Percentiles rank a stretch among this genome's conserved stretches.
phyloP scores from a whole-genome alignment of 2,113 vertebrate genomes.

The Callipepla squamata region DNA sequence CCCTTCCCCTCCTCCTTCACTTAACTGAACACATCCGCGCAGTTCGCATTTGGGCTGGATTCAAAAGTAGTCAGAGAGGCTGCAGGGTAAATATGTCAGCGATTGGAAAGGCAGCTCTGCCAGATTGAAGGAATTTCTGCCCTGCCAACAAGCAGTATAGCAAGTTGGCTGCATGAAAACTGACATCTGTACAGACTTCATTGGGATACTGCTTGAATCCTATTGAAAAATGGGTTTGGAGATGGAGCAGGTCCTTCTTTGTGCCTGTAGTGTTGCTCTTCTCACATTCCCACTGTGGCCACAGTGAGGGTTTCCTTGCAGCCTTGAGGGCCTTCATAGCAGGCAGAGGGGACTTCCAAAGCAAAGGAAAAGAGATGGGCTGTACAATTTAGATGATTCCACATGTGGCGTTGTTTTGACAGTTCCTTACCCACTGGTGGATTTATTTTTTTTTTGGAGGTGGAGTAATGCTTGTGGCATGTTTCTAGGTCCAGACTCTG shows the following conservation, averaged over 20 bases:
- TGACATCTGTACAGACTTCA: background rate
- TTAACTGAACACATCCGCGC: background rate
- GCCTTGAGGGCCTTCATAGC: background rate
- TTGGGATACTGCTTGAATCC: background rate
- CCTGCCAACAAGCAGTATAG: background rate
- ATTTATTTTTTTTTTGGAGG: background rate
- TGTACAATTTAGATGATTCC: background rate
- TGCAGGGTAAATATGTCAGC: slow-evolving; percentile 57
- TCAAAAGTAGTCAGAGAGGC: slow-evolving; percentile 58
- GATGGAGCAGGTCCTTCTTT: background rate
- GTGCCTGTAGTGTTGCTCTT: background rate
- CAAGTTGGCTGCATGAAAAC: background rate
- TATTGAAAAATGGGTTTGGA: background rate
- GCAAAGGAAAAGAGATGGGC: background rate
- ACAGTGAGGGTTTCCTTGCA: background rate
- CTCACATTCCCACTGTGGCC: fast-evolving
- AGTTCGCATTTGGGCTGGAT: slow-evolving; percentile 54
- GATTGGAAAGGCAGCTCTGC: slow-evolving; percentile 37
- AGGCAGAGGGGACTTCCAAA: background rate
- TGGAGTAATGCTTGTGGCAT: background rate
- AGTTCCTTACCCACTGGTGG: background rate
- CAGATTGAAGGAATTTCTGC: slow-evolving; percentile 39
- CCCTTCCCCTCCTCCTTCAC: slow-evolving; percentile 21
- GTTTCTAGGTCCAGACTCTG: background rate
- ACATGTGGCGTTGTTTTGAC: background rate